Evolutionary conservation across 2,888 invertebrate genomes (phyloP).

Genomic region (Hypolimnas misippus): DNA sequence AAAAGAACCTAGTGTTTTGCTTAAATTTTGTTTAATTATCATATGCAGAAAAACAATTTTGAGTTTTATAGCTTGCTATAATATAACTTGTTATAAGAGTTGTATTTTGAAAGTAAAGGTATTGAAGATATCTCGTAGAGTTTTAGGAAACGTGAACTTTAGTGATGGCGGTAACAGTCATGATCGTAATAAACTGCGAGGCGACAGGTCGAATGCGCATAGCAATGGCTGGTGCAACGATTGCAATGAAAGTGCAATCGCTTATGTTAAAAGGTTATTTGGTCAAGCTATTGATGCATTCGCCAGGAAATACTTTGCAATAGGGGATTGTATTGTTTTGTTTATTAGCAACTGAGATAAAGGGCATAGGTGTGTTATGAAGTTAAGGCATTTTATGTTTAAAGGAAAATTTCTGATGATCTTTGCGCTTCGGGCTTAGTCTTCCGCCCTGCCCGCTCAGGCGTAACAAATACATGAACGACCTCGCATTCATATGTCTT

Average conservation of each 20-base stretch:
- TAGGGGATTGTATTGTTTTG: neutral
- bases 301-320: conserved; percentile 13
- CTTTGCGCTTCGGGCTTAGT: neutral
- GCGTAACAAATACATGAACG: too few species aligned
- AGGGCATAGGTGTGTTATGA: neutral
- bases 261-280: conserved; percentile 39
- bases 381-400: neutral
- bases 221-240: conserved; percentile 30
- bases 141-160: conserved; percentile 62
- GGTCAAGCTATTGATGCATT: conserved; percentile 35
- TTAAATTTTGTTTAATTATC: too few species aligned
- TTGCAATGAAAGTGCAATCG: conserved; percentile 38
- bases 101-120: neutral
- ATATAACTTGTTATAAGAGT: neutral
- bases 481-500: too few species aligned
- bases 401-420: neutral
- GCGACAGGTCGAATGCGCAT: conserved; percentile 51
- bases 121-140: conserved; percentile 12
- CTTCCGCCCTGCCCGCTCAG: neutral
- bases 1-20: too few species aligned
- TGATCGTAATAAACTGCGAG: conserved; percentile 41
- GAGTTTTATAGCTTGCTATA: neutral
- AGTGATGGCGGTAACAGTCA: conserved; percentile 42
- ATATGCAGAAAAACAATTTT: neutral
- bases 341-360: conserved; percentile 5